A percentile compares a stretch with the other conserved stretches of the same genome.
Evolutionary conservation across 2,888 invertebrate species (phyloP).

Genomic region (Troilus luridus): DNA sequence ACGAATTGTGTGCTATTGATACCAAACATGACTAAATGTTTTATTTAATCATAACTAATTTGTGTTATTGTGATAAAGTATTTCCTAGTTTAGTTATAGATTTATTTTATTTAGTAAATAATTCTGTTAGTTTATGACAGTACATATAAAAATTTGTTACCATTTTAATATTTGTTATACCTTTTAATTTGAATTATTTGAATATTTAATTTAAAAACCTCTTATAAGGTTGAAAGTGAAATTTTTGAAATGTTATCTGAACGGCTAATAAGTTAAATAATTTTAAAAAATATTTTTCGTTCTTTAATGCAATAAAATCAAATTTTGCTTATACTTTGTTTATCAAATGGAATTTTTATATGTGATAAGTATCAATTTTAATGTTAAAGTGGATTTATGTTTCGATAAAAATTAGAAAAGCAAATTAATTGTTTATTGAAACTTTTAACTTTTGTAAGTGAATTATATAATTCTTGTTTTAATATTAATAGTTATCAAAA

Average conservation of each 20-base stretch:
- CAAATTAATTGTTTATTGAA: neutral
- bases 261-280: neutral
- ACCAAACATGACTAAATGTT: conserved; percentile 22
- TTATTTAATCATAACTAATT: conserved; percentile 34
- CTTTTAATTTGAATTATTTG: neutral
- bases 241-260: neutral
- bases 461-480: neutral
- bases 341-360: conserved; percentile 20
- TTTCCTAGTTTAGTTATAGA: conserved; percentile 12
- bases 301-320: neutral
- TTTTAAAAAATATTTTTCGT: neutral
- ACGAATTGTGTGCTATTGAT: conserved; percentile 39
- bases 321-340: neutral
- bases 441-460: neutral
- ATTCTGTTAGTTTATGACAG: neutral
- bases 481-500: neutral
- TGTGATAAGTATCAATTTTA: neutral
- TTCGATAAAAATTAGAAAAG: neutral
- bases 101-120: conserved; percentile 12
- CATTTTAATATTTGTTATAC: neutral
- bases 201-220: neutral
- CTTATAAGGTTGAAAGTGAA: neutral
- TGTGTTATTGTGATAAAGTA: conserved; percentile 44
- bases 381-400: neutral
- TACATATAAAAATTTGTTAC: conserved; percentile 22